Percentiles rank a stretch among this genome's conserved stretches.
Conservation (phyloP, 1,140 invertebrate species). For the Atta cephalotes region DNA sequence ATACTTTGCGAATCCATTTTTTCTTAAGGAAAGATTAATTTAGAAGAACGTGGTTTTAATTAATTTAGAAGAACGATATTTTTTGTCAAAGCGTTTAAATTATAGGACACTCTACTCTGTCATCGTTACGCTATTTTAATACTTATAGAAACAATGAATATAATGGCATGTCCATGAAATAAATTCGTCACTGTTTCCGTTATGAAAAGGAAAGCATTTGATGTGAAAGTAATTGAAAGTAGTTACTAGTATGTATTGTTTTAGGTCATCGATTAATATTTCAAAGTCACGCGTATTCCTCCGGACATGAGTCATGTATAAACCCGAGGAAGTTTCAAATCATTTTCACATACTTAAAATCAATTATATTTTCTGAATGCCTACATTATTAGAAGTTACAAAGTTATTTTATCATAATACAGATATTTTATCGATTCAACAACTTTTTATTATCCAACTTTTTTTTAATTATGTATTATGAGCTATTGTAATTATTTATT, state of each 20-base stretch:
- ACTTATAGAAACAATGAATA: neutral
- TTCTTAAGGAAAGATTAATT: neutral
- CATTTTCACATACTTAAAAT: neutral
- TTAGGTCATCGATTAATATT: conserved; percentile 43
- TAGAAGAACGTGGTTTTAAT: neutral
- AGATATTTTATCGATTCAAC: neutral
- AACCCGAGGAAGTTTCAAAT: neutral
- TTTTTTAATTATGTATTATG: neutral
- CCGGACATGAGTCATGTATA: conserved; percentile 5
- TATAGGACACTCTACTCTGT: neutral
- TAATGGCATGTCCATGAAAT: neutral
- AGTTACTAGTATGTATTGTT: conserved; percentile 30
- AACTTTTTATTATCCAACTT: neutral
- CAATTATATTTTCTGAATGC: neutral
- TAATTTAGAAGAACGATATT: neutral
- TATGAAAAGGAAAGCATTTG: conserved; percentile 49
- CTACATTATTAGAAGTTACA: neutral
- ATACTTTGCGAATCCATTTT: neutral
- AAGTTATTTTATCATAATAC: too few relatives aligned
- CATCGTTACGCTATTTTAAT: conserved; percentile 18
- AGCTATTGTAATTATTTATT: conserved; percentile 6
- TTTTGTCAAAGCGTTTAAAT: conserved; percentile 5
- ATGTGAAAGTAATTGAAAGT: conserved; percentile 63
- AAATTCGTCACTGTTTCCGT: conserved; percentile 30
- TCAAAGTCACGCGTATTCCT: conserved; percentile 8